Evolutionary conservation across 2,113 vertebrate genomes (phyloP), one percentile per base, ranked within the genome.

Genomic region (Albula goreensis): DNA sequence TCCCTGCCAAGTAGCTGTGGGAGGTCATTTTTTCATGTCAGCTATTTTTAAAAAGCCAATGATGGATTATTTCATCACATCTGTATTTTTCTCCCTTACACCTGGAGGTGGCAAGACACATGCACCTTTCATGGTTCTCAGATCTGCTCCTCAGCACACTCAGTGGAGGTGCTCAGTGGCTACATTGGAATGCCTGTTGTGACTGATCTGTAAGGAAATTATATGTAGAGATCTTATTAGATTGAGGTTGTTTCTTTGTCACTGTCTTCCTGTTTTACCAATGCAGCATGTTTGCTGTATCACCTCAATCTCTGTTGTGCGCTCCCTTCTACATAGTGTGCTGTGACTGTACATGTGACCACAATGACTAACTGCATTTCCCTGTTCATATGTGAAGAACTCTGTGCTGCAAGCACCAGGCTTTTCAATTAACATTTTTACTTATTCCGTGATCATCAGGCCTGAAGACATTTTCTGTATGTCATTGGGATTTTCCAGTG

Each of bases 1-100:
- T 57, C 87, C 78, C 50, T 60, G 88, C 48, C 53, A 17, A 7
- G 80, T 50, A 85, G 52, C 66, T 13, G 31, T 77, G 56, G 85
- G 88, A 84, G 86, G 78, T 74, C 81, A 53, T 82, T 13, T 50
- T 88, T 78, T 83, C 77, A 48, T 15, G 51, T 57, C 80, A 66
- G 49, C 74, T 85, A 56, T 78, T 80, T n/a, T 85, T 79, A 57
- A 41, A 25, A 41, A n/a, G 52, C 53, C 19, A 52, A 78, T 78
- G 60, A 56, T 80, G 52, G 84, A 52, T 19, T 5, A 57, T 41
- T 84, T 84, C 84, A 85, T 25, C 48, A 48, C 79, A 50, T 80
- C 50, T 17, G 22, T 11, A 22, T 8, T 31, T 22, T 11, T 74
- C 22, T 41, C 31, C 31, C 31, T n/a, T 10, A 2, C 31, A 74